Evolutionary conservation across 2,888 invertebrate genomes (phyloP).

Genomic region (Metellina segmentata): DNA sequence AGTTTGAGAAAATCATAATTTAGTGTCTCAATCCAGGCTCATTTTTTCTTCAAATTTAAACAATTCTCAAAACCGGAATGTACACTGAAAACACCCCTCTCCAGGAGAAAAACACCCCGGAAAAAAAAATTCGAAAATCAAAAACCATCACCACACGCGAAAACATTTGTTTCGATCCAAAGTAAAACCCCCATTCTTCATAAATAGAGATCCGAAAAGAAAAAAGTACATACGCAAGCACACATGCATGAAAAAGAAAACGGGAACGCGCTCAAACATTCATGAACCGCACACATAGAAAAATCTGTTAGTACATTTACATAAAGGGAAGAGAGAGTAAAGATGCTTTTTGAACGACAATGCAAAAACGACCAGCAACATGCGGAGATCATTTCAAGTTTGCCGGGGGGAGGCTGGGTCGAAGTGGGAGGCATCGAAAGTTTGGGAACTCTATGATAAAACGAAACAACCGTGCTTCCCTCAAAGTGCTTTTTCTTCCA

Average conservation of each 20-base stretch:
- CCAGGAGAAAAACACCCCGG: background rate
- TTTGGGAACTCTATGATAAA: conserved; percentile 73
- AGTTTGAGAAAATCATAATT: too few species aligned
- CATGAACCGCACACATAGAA: conserved; percentile 26
- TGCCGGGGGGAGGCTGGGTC: conserved; percentile 6
- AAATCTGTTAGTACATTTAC: conserved; percentile 73
- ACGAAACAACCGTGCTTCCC: conserved; percentile 68
- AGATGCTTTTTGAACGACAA: conserved; percentile 67
- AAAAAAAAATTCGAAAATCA: background rate
- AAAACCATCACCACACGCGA: background rate
- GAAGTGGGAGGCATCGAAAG: conserved; percentile 55
- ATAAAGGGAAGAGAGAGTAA: conserved; percentile 62
- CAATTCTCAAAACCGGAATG: background rate
- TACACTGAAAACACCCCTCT: background rate
- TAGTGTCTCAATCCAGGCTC: too few species aligned
- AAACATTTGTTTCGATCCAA: background rate
- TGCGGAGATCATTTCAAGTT: conserved; percentile 43
- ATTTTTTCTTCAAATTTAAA: background rate
- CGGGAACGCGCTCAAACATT: conserved; percentile 28
- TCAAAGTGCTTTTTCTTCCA: conserved; percentile 67
- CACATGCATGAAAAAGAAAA: background rate
- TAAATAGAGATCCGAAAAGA: conserved; percentile 22
- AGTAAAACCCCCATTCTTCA: background rate
- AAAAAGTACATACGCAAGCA: background rate
- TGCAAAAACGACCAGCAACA: conserved; percentile 57